Percentiles rank a stretch among this genome's conserved stretches.
phyloP scores from a whole-genome alignment of 2,888 invertebrate species.

The Oxystoma pomonae region DNA sequence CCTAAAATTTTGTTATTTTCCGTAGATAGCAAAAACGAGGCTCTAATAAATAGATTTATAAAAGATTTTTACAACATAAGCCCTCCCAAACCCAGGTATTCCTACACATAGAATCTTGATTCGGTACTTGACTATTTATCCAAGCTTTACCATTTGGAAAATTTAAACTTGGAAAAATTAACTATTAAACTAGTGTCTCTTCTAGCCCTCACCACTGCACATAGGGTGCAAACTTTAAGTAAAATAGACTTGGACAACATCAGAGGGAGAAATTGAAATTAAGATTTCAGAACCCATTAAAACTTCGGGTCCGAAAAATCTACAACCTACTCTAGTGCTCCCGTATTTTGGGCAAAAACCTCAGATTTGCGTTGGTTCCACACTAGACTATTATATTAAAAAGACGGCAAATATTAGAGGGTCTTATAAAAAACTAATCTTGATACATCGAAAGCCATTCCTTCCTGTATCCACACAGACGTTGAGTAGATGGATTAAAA shows the following conservation, averaged over 20 bases:
- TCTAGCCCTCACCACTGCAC: too few relatives aligned
- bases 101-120: conserved; percentile 27
- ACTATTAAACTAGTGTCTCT: conserved; percentile 15
- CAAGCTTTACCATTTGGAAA: conserved; percentile 8
- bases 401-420: too few relatives aligned
- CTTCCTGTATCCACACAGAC: conserved; percentile 20
- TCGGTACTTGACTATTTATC: conserved; percentile 27
- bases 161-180: conserved; percentile 7
- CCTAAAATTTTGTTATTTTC: too few relatives aligned
- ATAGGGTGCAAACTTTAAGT: too few relatives aligned
- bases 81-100: conserved; percentile 27
- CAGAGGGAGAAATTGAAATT: conserved; percentile 11
- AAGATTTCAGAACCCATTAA: conserved; percentile 12
- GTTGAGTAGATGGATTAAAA: conserved; percentile 20
- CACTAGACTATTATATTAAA: conserved; percentile 11
- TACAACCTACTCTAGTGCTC: conserved; percentile 11
- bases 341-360: conserved; percentile 12
- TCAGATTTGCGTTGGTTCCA: conserved; percentile 15
- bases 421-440: too few relatives aligned
- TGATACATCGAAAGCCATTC: conserved; percentile 19
- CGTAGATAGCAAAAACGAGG: conserved; percentile 11
- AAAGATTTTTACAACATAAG: conserved; percentile 28
- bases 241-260: too few relatives aligned
- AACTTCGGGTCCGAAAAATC: conserved; percentile 10
- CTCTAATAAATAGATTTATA: conserved; percentile 26